phyloP scores from a whole-genome alignment of 2,113 vertebrate species.

The Pelodiscus sinensis region DNA sequence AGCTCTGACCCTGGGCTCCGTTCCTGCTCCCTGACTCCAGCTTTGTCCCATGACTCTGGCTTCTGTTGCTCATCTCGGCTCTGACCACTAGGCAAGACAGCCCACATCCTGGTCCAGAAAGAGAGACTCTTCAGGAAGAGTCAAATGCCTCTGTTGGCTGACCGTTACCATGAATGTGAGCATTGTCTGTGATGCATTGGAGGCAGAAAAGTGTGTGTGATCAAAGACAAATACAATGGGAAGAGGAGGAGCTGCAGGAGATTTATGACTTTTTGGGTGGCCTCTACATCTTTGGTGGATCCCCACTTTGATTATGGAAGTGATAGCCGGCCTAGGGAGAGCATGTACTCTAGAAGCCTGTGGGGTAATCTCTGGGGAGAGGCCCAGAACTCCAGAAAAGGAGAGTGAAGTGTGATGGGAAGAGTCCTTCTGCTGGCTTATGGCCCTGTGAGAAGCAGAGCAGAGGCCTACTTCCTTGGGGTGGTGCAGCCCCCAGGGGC shows the following conservation, averaged over 20 bases:
- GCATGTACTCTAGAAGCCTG: neutral
- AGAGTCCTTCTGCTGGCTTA: neutral
- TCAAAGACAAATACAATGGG: neutral
- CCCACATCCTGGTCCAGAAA: neutral
- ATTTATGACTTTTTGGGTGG: neutral
- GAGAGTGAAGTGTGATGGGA: neutral
- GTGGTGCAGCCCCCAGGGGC: neutral
- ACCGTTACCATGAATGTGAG: neutral
- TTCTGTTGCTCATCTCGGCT: too few relatives aligned
- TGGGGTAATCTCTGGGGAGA: neutral
- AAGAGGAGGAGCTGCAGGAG: neutral
- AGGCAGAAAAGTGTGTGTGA: neutral
- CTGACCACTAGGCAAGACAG: neutral
- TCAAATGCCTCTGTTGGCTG: neutral
- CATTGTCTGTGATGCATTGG: neutral
- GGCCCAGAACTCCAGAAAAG: rapidly evolving
- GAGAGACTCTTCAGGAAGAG: neutral
- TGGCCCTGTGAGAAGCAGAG: neutral
- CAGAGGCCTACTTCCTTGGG: neutral
- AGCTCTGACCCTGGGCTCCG: neutral
- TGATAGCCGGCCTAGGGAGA: too few relatives aligned
- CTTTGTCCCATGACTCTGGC: neutral
- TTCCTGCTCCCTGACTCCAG: neutral
- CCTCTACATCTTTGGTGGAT: neutral
- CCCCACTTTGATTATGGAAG: too few relatives aligned